These are phyloP conservation scores for Diabrotica balteata DNA, from an alignment of 2,888 invertebrate species.

Conservation along the genomic window DNA sequence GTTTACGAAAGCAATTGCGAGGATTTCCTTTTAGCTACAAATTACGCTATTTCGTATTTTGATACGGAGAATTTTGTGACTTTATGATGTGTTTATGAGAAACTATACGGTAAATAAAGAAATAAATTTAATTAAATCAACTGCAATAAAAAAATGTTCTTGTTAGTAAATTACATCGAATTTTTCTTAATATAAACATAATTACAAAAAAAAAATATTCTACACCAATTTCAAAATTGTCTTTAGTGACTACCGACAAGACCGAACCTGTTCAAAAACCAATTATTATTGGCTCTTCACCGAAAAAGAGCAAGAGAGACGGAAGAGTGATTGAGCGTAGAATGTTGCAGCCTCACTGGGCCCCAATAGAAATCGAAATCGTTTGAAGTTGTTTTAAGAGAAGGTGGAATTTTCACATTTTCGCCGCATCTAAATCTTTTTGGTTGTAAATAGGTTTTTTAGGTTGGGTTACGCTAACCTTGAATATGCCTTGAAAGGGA, in stretches of 20 bases:
- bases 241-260: not conserved
- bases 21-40: too few relatives aligned
- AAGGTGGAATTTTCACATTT: conserved; percentile 22
- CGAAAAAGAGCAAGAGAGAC: conserved; percentile 14
- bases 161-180: not conserved
- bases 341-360: conserved; percentile 33
- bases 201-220: not conserved
- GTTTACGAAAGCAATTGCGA: too few relatives aligned
- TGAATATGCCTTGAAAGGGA: too few relatives aligned
- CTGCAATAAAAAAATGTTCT: too few relatives aligned
- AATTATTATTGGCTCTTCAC: conserved; percentile 47
- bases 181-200: not conserved
- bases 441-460: conserved; percentile 26
- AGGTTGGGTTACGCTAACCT: not conserved
- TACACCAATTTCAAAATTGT: not conserved
- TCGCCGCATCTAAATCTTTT: conserved; percentile 29
- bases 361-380: conserved; percentile 40
- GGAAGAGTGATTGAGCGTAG: conserved; percentile 21
- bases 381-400: conserved; percentile 40
- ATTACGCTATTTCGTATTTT: too few relatives aligned
- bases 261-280: conserved; percentile 34
- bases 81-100: too few relatives aligned
- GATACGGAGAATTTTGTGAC: too few relatives aligned
- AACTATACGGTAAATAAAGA: too few relatives aligned
- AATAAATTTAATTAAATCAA: too few relatives aligned